phyloP scores from a whole-genome alignment of 2,888 invertebrate genomes.

The Pollenia amentaria region DNA sequence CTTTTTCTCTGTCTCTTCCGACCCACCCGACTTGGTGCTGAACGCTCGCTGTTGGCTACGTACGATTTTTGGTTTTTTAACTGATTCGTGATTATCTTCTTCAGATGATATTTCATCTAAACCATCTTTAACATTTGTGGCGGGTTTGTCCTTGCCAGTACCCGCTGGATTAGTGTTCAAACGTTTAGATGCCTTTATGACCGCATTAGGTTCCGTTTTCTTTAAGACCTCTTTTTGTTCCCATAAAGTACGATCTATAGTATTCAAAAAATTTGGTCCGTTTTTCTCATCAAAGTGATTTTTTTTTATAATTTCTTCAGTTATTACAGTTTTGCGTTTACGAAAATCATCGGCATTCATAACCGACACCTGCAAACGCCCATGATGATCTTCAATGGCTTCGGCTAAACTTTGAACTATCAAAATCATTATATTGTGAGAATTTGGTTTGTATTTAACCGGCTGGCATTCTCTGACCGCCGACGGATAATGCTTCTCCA shows the following conservation, averaged over 20 bases:
- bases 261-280: conserved; percentile 86
- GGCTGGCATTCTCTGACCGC: conserved; percentile 87
- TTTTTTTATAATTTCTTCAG: conserved; percentile 88
- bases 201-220: conserved; percentile 40
- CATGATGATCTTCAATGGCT: conserved; percentile 90
- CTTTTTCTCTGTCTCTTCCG: conserved; percentile 74
- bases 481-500: conserved; percentile 86
- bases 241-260: conserved; percentile 84
- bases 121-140: conserved; percentile 78
- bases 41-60: conserved; percentile 77
- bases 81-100: conserved; percentile 74
- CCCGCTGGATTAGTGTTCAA: conserved; percentile 31
- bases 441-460: conserved; percentile 87
- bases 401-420: conserved; percentile 87
- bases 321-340: conserved; percentile 86
- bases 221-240: conserved; percentile 65
- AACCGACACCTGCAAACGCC: conserved; percentile 88
- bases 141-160: conserved; percentile 47
- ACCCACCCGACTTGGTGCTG: conserved; percentile 75
- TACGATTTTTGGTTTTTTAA: conserved; percentile 76
- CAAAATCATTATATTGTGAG: conserved; percentile 85
- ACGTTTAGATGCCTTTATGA: conserved; percentile 82
- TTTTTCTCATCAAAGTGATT: conserved; percentile 88
- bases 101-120: conserved; percentile 83
- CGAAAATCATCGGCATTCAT: conserved; percentile 90